Evolutionary conservation across 2,888 invertebrate genomes (phyloP).

Genomic region (Trachelus tabidus): DNA sequence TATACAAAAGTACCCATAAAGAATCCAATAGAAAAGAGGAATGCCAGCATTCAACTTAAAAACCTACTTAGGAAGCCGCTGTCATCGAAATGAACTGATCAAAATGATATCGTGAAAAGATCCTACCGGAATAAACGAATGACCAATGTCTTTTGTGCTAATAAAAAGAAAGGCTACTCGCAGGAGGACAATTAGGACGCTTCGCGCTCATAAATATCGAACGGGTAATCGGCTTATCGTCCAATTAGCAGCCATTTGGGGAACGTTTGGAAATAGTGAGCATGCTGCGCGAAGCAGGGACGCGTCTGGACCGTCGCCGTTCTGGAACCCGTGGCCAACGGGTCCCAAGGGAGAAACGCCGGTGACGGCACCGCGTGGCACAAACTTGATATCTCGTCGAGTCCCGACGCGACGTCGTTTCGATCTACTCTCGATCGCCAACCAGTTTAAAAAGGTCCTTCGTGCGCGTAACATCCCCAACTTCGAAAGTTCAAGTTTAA

Average conservation of each 20-base stretch:
- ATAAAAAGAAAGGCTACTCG: background rate
- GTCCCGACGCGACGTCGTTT: slow-evolving; percentile 29
- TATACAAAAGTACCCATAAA: too few species aligned
- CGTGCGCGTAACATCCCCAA: slow-evolving; percentile 24
- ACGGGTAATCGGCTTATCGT: slow-evolving; percentile 34
- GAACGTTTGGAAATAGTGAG: slow-evolving; percentile 27
- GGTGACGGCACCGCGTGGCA: slow-evolving; percentile 63
- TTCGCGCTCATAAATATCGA: slow-evolving; percentile 46
- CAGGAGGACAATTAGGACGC: slow-evolving; percentile 15
- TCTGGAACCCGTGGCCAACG: slow-evolving; percentile 14
- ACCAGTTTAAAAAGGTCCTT: slow-evolving; percentile 45
- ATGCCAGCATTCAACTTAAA: background rate
- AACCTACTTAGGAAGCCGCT: background rate
- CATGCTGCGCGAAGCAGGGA: slow-evolving; percentile 3
- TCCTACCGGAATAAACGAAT: background rate
- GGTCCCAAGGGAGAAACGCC: slow-evolving; percentile 49
- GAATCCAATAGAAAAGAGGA: background rate
- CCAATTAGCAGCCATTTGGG: slow-evolving; percentile 35
- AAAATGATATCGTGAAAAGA: background rate
- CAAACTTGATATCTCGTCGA: slow-evolving; percentile 43
- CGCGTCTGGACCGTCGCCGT: slow-evolving; percentile 15
- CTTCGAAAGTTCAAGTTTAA: background rate
- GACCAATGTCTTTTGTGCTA: background rate
- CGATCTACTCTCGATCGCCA: slow-evolving; percentile 24
- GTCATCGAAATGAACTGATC: background rate